These are phyloP conservation scores for Cryptocheilus praepositus DNA, from an alignment of 2,888 invertebrate species.

Conservation along the genomic window DNA sequence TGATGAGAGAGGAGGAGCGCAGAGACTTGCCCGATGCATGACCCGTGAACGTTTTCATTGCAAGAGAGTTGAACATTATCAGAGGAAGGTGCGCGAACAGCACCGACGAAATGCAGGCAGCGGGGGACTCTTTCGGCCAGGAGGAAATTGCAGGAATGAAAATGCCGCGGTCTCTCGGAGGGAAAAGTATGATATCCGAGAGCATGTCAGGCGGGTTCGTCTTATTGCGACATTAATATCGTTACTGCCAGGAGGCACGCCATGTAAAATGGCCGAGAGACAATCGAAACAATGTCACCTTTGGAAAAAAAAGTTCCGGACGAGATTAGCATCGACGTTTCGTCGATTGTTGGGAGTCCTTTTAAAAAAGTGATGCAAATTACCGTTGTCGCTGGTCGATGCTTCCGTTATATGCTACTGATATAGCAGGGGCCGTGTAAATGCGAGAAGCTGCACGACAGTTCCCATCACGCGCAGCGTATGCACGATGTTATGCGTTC, in stretches of 20 bases:
- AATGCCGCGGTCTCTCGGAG: too few relatives aligned
- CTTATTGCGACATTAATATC: slow-evolving; percentile 42
- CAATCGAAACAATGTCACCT: slow-evolving; percentile 3
- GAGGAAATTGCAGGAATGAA: too few relatives aligned
- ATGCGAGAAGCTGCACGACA: slow-evolving; percentile 9
- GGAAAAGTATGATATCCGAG: slow-evolving; percentile 5
- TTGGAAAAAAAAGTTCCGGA: neutral
- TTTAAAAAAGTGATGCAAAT: too few relatives aligned
- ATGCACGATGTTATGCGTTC: too few relatives aligned
- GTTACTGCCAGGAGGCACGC: slow-evolving; percentile 47
- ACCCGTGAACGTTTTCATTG: neutral
- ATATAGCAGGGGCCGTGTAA: slow-evolving; percentile 1
- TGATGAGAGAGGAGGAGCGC: too few relatives aligned
- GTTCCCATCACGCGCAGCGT: neutral
- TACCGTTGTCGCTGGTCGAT: slow-evolving; percentile 1
- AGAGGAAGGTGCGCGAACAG: neutral
- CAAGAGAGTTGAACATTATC: neutral
- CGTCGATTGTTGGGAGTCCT: too few relatives aligned
- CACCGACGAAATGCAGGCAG: neutral
- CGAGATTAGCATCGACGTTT: neutral
- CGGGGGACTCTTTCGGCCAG: too few relatives aligned
- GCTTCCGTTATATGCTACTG: slow-evolving; percentile 15
- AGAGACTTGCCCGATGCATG: too few relatives aligned
- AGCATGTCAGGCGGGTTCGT: slow-evolving; percentile 18
- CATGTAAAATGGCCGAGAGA: slow-evolving; percentile 60